Evolutionary conservation across 2,888 invertebrate species (phyloP).

Genomic region (Temnothorax ravouxi): DNA sequence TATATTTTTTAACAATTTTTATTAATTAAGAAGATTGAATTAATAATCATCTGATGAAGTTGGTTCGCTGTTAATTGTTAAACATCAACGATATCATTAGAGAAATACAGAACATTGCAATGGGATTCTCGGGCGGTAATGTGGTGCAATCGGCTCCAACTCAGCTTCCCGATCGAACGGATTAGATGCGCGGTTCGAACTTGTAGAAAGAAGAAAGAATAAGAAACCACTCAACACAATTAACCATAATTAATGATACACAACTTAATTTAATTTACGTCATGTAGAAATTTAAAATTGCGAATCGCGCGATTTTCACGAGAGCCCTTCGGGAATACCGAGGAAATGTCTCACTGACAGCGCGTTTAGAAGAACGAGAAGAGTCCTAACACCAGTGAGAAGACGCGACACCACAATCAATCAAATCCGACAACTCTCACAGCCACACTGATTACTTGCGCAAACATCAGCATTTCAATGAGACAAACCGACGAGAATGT

Average conservation of each 20-base stretch:
- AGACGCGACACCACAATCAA: constrained; percentile 37
- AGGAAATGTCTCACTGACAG: constrained; percentile 14
- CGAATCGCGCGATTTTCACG: neutral
- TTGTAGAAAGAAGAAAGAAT: constrained; percentile 4
- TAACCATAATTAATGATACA: constrained; percentile 9
- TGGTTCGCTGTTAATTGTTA: neutral
- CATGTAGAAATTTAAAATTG: constrained; percentile 17
- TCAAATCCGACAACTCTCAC: constrained; percentile 49
- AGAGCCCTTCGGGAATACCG: neutral
- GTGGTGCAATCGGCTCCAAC: constrained; percentile 33
- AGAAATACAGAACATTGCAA: constrained; percentile 1
- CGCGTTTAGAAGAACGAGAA: constrained; percentile 38
- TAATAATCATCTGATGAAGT: neutral
- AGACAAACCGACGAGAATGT: constrained; percentile 48
- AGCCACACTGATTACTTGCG: constrained; percentile 49
- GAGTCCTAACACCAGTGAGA: constrained; percentile 29
- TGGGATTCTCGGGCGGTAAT: neutral
- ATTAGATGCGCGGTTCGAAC: constrained; percentile 1
- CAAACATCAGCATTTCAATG: constrained; percentile 57
- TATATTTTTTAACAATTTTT: constrained; percentile 18
- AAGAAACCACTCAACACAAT: neutral
- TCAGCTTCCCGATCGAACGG: constrained; percentile 11
- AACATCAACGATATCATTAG: neutral
- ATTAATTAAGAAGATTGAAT: neutral
- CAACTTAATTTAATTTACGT: constrained; percentile 9